A percentile compares a stretch with the other conserved stretches of the same genome.
phyloP scores from a whole-genome alignment of 2,888 invertebrate species.

The Alcis repandata region DNA sequence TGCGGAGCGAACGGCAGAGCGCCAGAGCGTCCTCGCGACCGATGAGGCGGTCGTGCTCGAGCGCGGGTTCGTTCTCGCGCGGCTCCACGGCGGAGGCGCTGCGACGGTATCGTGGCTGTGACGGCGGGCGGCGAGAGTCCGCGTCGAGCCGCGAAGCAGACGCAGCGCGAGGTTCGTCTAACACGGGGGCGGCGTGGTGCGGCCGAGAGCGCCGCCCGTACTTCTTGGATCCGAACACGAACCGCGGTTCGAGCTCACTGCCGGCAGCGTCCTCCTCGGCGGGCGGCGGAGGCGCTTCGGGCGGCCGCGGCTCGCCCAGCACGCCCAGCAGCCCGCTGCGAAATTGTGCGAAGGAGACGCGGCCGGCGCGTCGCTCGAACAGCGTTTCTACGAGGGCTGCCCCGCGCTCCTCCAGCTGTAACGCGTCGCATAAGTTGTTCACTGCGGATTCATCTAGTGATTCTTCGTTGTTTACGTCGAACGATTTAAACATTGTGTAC shows the following conservation, averaged over 20 bases:
- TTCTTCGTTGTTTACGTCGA: conserved; percentile 90
- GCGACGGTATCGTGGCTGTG: conserved; percentile 58
- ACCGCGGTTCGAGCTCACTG: conserved; percentile 91
- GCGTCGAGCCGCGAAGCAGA: conserved; percentile 49
- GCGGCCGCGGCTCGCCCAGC: conserved; percentile 83
- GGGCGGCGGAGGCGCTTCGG: conserved; percentile 52
- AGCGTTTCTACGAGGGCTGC: conserved; percentile 88
- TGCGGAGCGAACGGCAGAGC: conserved; percentile 72
- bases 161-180: conserved; percentile 61
- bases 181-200: conserved; percentile 61
- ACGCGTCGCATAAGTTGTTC: conserved; percentile 90
- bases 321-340: conserved; percentile 91
- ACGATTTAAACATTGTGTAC: conserved; percentile 92
- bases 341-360: conserved; percentile 90
- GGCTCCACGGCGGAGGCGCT: conserved; percentile 46
- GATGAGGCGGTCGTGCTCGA: conserved; percentile 72
- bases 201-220: conserved; percentile 91
- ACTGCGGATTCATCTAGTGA: conserved; percentile 89
- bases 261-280: conserved; percentile 87
- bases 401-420: conserved; percentile 92
- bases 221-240: conserved; percentile 91
- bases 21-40: conserved; percentile 70
- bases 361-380: conserved; percentile 73
- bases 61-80: conserved; percentile 49
- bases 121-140: conserved; percentile 79